Percentiles rank a stretch among this genome's conserved stretches.
Evolutionary conservation across 2,113 vertebrate genomes (phyloP).

Genomic region (Perccottus glenii): DNA sequence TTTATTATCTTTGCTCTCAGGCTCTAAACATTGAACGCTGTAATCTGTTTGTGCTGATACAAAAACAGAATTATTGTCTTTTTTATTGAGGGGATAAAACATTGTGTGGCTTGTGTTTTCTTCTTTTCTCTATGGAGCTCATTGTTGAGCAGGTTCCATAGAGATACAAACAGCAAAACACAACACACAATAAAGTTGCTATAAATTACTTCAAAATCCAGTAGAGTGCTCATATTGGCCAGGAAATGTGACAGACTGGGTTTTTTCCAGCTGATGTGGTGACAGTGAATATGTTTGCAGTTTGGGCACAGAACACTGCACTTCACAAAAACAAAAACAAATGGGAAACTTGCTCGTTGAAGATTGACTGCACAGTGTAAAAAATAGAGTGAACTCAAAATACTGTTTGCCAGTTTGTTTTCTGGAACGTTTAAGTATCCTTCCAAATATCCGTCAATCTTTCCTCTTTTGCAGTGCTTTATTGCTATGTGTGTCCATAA

Average conservation of each 20-base stretch:
- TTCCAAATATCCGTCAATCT: neutral
- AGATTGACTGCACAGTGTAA: neutral
- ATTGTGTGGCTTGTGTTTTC: neutral
- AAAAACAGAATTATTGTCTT: slow-evolving; percentile 19
- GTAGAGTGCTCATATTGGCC: slow-evolving; percentile 10
- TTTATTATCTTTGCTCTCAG: slow-evolving; percentile 19
- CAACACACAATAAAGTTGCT: neutral
- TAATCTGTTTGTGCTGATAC: neutral
- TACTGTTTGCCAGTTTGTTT: neutral
- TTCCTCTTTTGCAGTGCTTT: no score
- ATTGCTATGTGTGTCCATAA: no score
- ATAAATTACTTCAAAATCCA: slow-evolving; percentile 11
- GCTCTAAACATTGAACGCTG: slow-evolving; percentile 13
- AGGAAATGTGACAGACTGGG: slow-evolving; percentile 16
- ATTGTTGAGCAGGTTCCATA: slow-evolving; percentile 11
- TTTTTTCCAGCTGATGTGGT: slow-evolving; percentile 30
- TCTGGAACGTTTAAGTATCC: neutral
- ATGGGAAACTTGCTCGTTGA: no score
- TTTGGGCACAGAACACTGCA: slow-evolving; percentile 20
- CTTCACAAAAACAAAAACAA: neutral
- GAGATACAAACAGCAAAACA: neutral
- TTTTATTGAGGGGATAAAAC: slow-evolving; percentile 35
- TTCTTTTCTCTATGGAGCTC: slow-evolving; percentile 3
- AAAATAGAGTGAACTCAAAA: neutral
- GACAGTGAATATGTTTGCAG: slow-evolving; percentile 7